phyloP scores from a whole-genome alignment of 2,797 vertebrate species.

The Sternarchorhynchus goeldii region DNA sequence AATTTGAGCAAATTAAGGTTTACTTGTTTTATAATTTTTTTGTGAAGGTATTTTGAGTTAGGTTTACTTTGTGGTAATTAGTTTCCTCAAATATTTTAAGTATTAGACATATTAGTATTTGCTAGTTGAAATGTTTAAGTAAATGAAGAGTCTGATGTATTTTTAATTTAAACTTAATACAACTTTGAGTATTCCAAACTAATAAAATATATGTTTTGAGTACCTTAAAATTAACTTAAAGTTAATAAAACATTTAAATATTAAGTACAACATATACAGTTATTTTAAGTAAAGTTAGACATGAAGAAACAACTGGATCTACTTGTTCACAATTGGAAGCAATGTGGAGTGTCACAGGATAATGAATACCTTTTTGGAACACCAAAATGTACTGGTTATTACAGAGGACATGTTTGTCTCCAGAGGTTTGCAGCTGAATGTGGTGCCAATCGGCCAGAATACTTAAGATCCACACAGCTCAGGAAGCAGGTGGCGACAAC shows the following conservation, averaged over 20 bases:
- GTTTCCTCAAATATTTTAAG: background rate
- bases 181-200: conserved; percentile 13
- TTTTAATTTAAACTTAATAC: conserved; percentile 13
- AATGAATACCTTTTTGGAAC: conserved; percentile 47
- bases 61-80: too few relatives aligned
- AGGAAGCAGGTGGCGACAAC: conserved; percentile 54
- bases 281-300: background rate
- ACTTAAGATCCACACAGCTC: conserved; percentile 49
- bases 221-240: background rate
- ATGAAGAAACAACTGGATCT: too few relatives aligned
- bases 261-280: background rate
- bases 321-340: background rate
- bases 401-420: conserved; percentile 57
- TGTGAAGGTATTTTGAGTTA: too few relatives aligned
- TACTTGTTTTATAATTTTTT: too few relatives aligned
- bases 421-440: conserved; percentile 43
- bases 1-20: too few relatives aligned
- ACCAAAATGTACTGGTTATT: conserved; percentile 36
- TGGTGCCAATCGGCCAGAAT: conserved; percentile 55
- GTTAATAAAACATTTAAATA: background rate
- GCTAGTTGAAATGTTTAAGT: background rate
- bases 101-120: background rate
- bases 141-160: conserved; percentile 1
- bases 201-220: background rate
- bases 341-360: background rate